Evolutionary conservation across 2,888 invertebrate genomes (phyloP), one percentile per base, ranked within the genome.

Genomic region (Thumatha senex): DNA sequence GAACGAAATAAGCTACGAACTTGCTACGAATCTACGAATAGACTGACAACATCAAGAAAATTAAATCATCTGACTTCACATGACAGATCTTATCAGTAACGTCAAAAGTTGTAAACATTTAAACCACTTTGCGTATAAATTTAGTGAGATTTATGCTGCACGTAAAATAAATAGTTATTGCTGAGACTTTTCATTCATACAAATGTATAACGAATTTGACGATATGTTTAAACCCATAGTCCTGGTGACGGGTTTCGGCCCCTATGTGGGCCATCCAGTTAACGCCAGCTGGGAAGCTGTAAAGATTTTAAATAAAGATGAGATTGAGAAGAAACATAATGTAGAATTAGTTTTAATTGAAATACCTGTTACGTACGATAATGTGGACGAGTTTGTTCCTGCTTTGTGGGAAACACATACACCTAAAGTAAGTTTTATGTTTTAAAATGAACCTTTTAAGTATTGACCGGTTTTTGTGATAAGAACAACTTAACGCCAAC

Each of bases 201-300:
- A 48, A 53, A 83, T 78, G 79, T 66, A 57, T 54, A 69, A 74
- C 62, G 78, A 82, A 18, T 55, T 82, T 4, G 83, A 85, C 61
- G 70, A 51, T 39, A 58, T 80, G 46, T 78, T 82, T 33, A 85
- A 80, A 56, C 86, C 86, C 1, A 82, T 90, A 56, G 88, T 94
- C 38, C 67, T 95, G 29, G 92, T 96, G 11, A 95, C 95, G 57
- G 97, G 97, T 7, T 97, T 97, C 83, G 97, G 97, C 0, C 96
- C 96, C 0, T 97, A 97, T 82, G 80, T 90, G 7, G 86, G 86
- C 35, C 95, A 97, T 73, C 82, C 85, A 18, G 86, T 95, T 9
- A 97, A 97, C 78, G 95, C 97, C 0, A 97, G 97, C 76, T 97
- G 97, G 96, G 95, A 96, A 77, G 94, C 95, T 4, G 97, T 96